Evolutionary conservation across 23 tunicate species (phyloP).

Genomic region (Diplosoma virens): DNA sequence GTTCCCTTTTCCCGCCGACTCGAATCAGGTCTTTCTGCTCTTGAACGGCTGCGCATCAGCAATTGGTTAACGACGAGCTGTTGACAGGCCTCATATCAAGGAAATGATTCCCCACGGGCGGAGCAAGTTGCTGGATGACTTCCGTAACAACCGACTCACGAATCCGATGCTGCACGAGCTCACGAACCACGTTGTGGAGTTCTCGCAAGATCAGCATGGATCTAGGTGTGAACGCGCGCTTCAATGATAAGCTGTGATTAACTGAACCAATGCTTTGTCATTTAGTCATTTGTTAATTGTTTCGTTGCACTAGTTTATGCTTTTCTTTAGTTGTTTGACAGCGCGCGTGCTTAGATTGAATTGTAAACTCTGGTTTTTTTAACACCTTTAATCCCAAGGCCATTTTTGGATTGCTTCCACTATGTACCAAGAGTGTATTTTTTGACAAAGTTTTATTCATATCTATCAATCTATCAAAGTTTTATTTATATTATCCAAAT

Average conservation of each 20-base stretch:
- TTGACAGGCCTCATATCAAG: not conserved
- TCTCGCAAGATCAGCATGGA: conserved; percentile 99
- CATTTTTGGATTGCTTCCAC: no score
- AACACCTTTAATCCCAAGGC: no score
- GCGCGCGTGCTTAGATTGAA: no score
- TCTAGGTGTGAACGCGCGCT: conserved; percentile 69
- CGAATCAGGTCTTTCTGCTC: conserved; percentile 46
- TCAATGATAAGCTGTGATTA: not conserved
- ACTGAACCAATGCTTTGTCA: no score
- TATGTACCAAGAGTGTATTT: no score
- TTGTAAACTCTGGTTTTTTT: no score
- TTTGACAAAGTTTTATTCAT: no score
- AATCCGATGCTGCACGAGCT: conserved; percentile 95
- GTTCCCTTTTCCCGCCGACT: conserved; percentile 82
- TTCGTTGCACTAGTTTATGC: no score
- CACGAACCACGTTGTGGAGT: conserved; percentile 91
- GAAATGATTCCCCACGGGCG: conserved; percentile 55
- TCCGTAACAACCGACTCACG: conserved; percentile 91
- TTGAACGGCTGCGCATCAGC: not conserved
- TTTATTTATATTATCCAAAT: no score
- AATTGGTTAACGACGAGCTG: not conserved
- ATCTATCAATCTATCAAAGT: no score
- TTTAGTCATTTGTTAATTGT: no score
- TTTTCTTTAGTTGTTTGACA: no score
- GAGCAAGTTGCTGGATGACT: conserved; percentile 91